Evolutionary conservation across 1,140 invertebrate species (phyloP).

Genomic region (Papilio polyxenes): DNA sequence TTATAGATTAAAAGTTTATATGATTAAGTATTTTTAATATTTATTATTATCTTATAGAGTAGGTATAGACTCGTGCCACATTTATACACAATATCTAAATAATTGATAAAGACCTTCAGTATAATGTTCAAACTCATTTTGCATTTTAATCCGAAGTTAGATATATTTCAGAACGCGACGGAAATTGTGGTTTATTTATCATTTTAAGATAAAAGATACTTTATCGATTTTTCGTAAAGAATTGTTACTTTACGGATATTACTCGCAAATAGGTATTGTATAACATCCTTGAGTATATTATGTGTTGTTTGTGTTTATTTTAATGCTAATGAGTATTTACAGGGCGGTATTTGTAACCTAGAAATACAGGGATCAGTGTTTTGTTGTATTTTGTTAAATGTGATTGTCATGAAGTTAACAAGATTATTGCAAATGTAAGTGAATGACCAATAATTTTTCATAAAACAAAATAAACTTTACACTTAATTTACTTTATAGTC

Average conservation of each 20-base stretch:
- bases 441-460: not conserved
- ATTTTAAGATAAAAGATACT: not conserved
- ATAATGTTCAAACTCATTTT: not conserved
- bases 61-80: too few relatives aligned
- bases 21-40: too few relatives aligned
- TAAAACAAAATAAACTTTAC: not conserved
- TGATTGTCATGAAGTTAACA: not conserved
- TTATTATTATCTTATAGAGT: too few relatives aligned
- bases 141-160: not conserved
- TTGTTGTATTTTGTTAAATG: not conserved
- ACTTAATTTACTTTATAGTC: not conserved
- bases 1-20: too few relatives aligned
- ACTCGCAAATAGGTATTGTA: not conserved
- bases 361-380: not conserved
- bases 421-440: constrained; percentile 1
- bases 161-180: not conserved
- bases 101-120: too few relatives aligned
- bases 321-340: too few relatives aligned
- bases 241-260: not conserved
- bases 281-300: not conserved
- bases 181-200: not conserved
- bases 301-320: not conserved
- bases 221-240: not conserved
- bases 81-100: too few relatives aligned
- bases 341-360: not conserved